Conservation (phyloP, 2,888 invertebrate species). For the Tortrix viridana region DNA sequence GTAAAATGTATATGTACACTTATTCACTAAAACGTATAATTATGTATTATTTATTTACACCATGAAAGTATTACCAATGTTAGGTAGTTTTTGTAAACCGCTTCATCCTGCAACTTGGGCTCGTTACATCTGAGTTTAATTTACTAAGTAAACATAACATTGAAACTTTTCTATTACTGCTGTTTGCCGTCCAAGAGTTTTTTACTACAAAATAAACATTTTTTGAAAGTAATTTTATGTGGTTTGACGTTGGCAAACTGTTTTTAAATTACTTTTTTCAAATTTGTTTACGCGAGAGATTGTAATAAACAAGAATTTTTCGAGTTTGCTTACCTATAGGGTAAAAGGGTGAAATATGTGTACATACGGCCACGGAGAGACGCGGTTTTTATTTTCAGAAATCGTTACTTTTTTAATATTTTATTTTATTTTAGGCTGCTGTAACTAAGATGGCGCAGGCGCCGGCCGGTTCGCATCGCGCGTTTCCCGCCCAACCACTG, state of each 20-base stretch:
- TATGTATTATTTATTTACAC: too few relatives aligned
- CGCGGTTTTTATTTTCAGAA: too few relatives aligned
- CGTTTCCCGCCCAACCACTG: too few relatives aligned
- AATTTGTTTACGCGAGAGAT: conserved; percentile 16
- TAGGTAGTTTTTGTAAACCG: conserved; percentile 12
- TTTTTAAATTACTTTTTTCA: conserved; percentile 23
- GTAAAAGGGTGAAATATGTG: too few relatives aligned
- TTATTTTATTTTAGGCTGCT: too few relatives aligned
- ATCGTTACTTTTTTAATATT: too few relatives aligned
- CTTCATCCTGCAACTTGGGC: neutral
- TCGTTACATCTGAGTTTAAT: conserved; percentile 31
- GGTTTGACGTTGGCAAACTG: conserved; percentile 19
- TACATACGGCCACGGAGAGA: too few relatives aligned
- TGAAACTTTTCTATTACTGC: conserved; percentile 37
- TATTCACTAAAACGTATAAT: too few relatives aligned
- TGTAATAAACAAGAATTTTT: neutral
- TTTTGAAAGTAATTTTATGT: conserved; percentile 25
- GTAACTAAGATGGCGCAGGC: too few relatives aligned
- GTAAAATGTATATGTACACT: too few relatives aligned
- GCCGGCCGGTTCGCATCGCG: too few relatives aligned
- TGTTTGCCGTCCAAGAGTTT: conserved; percentile 30
- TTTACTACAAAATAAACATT: conserved; percentile 29
- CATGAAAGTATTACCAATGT: too few relatives aligned
- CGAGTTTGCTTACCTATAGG: neutral
- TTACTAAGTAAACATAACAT: conserved; percentile 39